Evolutionary conservation across 2,888 invertebrate genomes (phyloP), one percentile per base, ranked within the genome.

Genomic region (Catocala fraxini): DNA sequence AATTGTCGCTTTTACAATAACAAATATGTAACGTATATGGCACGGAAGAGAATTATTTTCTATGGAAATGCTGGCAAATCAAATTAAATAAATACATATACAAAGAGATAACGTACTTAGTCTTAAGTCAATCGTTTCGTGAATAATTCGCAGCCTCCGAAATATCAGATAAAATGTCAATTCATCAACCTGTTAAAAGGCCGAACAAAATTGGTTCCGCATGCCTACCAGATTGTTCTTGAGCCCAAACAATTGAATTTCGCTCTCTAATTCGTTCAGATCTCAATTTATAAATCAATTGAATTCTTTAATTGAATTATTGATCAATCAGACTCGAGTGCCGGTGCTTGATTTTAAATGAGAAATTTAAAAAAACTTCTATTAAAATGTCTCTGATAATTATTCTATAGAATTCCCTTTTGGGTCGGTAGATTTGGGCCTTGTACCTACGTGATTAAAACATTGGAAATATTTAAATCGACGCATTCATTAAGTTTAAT

Each of bases 331-430:
- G 56, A 56, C 57, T 73, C 62, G 73, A 77, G 81, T 69, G 70
- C 66, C 65, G 60, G 61, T 70, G 71, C 75, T 82, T 77, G 71
- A 80, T 79, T 79, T 80, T 68, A 63, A 76, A 78, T 71, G 58
- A 79, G 70, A 71, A 80, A 75, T 72, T 71, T 78, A 81, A 73
- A 81, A 82, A 79, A 75, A 66, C 65, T 79, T 69, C 71, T 82
- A 82, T 83, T 80, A 79, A 80, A 79, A 80, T 57, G 57, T 53
- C 63, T 57, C 53, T 33, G 49, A 63, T 72, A 70, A 72, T 79
- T 73, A 75, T 75, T 70, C 51, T 56, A 47, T 51, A 65, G 45
- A 47, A 53, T 65, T 39, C 35, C 35, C 64, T 63, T 51, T n/a
- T 49, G 51, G 7, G 6, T 25, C 10, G 11, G 12, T 15, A 9